Conservation (phyloP, 2,797 vertebrate species). For the Pangasius larnaudii region DNA sequence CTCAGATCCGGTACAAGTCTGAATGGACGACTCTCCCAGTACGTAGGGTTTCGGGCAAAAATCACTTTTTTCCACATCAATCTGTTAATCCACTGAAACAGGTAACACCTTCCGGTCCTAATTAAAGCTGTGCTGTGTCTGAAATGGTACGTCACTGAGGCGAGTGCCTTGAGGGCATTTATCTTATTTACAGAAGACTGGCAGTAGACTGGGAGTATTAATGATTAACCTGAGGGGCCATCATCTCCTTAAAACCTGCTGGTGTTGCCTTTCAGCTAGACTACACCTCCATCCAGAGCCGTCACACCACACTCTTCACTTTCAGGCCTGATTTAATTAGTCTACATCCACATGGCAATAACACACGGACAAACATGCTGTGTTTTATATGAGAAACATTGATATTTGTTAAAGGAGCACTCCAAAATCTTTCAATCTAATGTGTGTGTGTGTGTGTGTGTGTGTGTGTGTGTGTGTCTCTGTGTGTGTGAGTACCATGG, state of each 20-base stretch:
- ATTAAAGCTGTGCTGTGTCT: conserved; percentile 65
- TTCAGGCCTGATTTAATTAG: conserved; percentile 7
- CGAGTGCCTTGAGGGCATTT: conserved; percentile 72
- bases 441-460: background rate
- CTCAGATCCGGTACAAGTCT: conserved; percentile 31
- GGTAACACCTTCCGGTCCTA: conserved; percentile 57
- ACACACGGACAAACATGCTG: background rate
- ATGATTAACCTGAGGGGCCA: conserved; percentile 85
- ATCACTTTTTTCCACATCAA: background rate
- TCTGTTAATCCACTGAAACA: conserved; percentile 38
- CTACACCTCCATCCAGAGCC: conserved; percentile 34
- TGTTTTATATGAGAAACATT: background rate
- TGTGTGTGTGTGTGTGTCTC: background rate
- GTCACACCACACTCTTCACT: background rate
- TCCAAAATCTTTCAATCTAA: background rate
- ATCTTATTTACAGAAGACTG: conserved; percentile 84
- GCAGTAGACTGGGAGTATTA: conserved; percentile 74
- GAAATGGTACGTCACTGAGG: conserved; percentile 64
- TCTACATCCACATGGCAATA: background rate
- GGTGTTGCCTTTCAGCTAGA: conserved; percentile 37
- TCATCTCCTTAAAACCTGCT: conserved; percentile 59
- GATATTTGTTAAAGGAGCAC: background rate
- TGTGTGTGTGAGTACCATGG: background rate
- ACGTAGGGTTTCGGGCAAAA: background rate
- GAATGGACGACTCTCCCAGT: background rate